Evolutionary conservation across 1,140 invertebrate species (phyloP), one percentile per base, ranked within the genome.

Genomic region (Hylaeus anthracinus): DNA sequence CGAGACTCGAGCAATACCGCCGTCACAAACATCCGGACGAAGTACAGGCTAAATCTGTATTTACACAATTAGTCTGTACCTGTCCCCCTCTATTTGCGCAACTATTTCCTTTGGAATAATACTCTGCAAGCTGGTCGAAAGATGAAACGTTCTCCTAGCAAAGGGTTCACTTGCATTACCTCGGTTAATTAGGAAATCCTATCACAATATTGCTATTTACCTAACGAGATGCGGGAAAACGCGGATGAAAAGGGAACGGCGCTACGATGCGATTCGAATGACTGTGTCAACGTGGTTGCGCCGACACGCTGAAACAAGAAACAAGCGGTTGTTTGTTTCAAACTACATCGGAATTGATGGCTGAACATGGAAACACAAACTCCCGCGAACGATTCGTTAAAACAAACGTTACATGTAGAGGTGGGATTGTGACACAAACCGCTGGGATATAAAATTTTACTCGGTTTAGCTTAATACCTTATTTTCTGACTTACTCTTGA

Each of bases 31-130:
- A 79, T 79, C 48, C 65, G 45, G n/a, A 4, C 41, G 15, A 15
- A 63, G 39, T n/a, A 64, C 26, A n/a, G 55, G 64, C 43, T 56
- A 66, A 43, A n/a, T 56, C 41, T 39, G 5, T 1, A 5, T 39
- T 58, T n/a, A 5, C 53, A 12, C 5, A 51, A 26, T 6, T 1
- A 48, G 26, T 60, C 43, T 37, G 12, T 10, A 12, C 69, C 12
- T 43, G n/a, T 14, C 53, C 70, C 48, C n/a, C 15, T 45, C 43
- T 55, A 56, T 75, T 66, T 85, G 60, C 76, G 53, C 60, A 61
- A 14, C 71, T 45, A 15, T 79, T 72, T 51, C 15, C 77, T 72
- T 72, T 12, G 26, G 61, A 48, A 79, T 61, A 64, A 79, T 64
- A 43, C 5, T 37, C 64, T 9, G 39, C n/a, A 2, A 41, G 12